A percentile compares a stretch with the other conserved stretches of the same genome.
phyloP scores from a whole-genome alignment of 2,888 invertebrate genomes.

The Opisthograptis luteolata region DNA sequence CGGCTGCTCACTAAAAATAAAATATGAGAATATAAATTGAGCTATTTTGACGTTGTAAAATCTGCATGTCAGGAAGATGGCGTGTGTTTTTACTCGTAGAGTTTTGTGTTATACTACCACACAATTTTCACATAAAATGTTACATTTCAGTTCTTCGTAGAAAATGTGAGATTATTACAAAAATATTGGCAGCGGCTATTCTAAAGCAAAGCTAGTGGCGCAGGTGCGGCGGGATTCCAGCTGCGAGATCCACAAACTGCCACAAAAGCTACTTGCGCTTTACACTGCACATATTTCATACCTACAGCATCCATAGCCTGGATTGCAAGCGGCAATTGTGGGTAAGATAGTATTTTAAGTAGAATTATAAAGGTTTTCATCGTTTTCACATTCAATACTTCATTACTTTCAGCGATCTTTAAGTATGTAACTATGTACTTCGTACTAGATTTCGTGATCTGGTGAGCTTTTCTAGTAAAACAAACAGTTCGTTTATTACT shows the following conservation, averaged over 20 bases:
- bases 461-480: too few species aligned
- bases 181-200: constrained; percentile 1
- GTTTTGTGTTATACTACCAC: constrained; percentile 14
- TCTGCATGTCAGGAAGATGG: constrained; percentile 19
- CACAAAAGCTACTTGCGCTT: constrained; percentile 3
- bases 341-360: too few species aligned
- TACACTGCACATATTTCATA: constrained; percentile 12
- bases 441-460: too few species aligned
- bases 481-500: too few species aligned
- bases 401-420: too few species aligned
- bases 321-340: background rate
- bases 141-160: background rate
- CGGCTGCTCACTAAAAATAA: constrained; percentile 11
- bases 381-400: too few species aligned
- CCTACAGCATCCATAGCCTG: background rate
- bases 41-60: constrained; percentile 12
- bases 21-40: constrained; percentile 22
- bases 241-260: constrained; percentile 1
- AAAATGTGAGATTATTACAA: background rate
- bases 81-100: constrained; percentile 27
- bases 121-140: background rate
- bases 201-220: constrained; percentile 16
- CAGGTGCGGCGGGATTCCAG: constrained; percentile 18
- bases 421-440: too few species aligned
- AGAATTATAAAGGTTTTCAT: too few species aligned